Percentiles rank a stretch among this genome's conserved stretches.
Conservation (phyloP, 2,797 vertebrate species). For the Falco berigora region DNA sequence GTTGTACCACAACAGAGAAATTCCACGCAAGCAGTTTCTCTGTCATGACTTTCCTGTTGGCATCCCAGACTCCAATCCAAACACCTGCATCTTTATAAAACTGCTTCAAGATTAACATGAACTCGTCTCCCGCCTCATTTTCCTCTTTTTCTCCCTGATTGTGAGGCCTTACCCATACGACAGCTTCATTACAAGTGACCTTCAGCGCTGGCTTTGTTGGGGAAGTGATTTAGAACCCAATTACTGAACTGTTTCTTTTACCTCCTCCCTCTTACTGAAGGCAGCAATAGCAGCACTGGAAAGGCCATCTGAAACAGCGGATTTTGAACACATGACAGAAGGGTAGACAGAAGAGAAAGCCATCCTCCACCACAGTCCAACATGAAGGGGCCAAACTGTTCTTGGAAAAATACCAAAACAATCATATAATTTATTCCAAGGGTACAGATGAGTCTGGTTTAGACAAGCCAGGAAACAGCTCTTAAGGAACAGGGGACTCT, state of each 20-base stretch:
- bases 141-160: not conserved
- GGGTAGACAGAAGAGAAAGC: not conserved
- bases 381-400: not conserved
- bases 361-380: not conserved
- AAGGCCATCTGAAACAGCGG: not conserved
- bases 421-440: not conserved
- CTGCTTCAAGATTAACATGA: not conserved
- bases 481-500: not conserved
- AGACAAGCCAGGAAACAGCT: not conserved
- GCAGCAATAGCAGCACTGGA: not conserved
- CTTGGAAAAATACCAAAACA: not conserved
- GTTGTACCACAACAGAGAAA: not conserved
- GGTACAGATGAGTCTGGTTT: not conserved
- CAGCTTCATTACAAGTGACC: conserved; percentile 56
- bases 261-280: not conserved
- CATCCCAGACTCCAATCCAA: not conserved
- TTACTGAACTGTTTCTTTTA: not conserved
- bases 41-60: not conserved
- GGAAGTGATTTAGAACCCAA: conserved; percentile 55
- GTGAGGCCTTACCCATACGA: not conserved
- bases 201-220: conserved; percentile 17
- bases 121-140: not conserved
- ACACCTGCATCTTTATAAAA: not conserved
- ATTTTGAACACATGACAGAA: not conserved
- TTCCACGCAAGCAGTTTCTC: not conserved